Percentiles rank a stretch among this genome's conserved stretches.
Evolutionary conservation across 2,888 invertebrate species (phyloP).

Genomic region (Amiota mariae): DNA sequence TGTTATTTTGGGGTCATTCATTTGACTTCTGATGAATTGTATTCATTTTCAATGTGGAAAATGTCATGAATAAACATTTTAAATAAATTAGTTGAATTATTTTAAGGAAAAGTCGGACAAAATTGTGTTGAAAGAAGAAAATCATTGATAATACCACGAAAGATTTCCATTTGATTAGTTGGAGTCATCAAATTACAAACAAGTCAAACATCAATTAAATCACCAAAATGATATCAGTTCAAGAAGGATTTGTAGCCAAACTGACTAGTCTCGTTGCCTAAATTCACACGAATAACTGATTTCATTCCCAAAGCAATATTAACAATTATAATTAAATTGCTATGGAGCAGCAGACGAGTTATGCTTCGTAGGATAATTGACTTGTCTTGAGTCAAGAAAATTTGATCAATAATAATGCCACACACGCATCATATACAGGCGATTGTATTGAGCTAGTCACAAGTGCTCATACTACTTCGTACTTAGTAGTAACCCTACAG

Average conservation of each 20-base stretch:
- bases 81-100: constrained; percentile 64
- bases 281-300: constrained; percentile 36
- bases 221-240: constrained; percentile 50
- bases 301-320: constrained; percentile 38
- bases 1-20: not conserved
- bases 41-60: constrained; percentile 42
- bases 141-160: no score
- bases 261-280: no score
- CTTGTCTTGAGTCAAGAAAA: constrained; percentile 43
- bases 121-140: not conserved
- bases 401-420: constrained; percentile 40
- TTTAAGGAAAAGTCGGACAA: not conserved
- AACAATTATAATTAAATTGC: constrained; percentile 52
- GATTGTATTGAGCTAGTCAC: not conserved
- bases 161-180: no score
- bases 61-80: constrained; percentile 65
- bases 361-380: constrained; percentile 40
- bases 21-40: constrained; percentile 65
- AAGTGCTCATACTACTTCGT: constrained; percentile 5
- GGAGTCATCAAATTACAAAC: constrained; percentile 22
- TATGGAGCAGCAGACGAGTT: constrained; percentile 1
- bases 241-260: not conserved
- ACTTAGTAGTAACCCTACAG: not conserved
- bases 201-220: constrained; percentile 42
- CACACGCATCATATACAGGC: not conserved